Conservation (phyloP, 2,113 vertebrate species). For the Scomber colias region DNA sequence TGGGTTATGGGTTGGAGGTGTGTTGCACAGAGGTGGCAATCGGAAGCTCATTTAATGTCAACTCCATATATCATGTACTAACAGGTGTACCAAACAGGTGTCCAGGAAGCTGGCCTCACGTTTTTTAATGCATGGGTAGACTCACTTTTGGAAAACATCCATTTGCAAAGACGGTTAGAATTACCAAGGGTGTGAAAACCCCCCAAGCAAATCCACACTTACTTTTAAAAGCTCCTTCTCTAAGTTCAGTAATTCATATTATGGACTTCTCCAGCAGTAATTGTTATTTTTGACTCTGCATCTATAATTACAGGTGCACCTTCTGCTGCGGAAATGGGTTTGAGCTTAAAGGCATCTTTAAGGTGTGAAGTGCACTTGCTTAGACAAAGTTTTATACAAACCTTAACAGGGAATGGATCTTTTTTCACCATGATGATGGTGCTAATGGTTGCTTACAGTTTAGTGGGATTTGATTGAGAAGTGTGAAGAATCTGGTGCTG, state of each 20-base stretch:
- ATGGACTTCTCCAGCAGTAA: conserved; percentile 69
- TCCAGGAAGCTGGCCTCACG: conserved; percentile 70
- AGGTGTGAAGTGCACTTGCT: conserved; percentile 59
- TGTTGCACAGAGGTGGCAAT: conserved; percentile 37
- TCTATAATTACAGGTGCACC: conserved; percentile 75
- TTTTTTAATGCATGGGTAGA: conserved; percentile 64
- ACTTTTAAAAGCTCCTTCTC: conserved; percentile 69
- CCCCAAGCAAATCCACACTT: conserved; percentile 76
- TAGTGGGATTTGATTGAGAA: conserved; percentile 24
- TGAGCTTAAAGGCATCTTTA: conserved; percentile 39
- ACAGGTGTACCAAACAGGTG: conserved; percentile 83
- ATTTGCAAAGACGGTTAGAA: conserved; percentile 77
- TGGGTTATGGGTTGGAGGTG: conserved; percentile 15
- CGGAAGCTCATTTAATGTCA: conserved; percentile 53
- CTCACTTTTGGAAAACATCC: conserved; percentile 72
- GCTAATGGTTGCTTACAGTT: conserved; percentile 15
- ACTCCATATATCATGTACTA: conserved; percentile 48
- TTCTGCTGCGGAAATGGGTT: conserved; percentile 63
- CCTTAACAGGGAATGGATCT: conserved; percentile 2
- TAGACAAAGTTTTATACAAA: conserved; percentile 16
- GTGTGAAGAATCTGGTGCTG: conserved; percentile 30
- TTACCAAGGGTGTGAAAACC: conserved; percentile 65
- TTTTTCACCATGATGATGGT: conserved; percentile 11
- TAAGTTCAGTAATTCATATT: conserved; percentile 74
- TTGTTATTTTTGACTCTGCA: conserved; percentile 78